Evolutionary conservation across 2,113 vertebrate species (phyloP), one percentile per base, ranked within the genome.

Genomic region (Gadus chalcogrammus): DNA sequence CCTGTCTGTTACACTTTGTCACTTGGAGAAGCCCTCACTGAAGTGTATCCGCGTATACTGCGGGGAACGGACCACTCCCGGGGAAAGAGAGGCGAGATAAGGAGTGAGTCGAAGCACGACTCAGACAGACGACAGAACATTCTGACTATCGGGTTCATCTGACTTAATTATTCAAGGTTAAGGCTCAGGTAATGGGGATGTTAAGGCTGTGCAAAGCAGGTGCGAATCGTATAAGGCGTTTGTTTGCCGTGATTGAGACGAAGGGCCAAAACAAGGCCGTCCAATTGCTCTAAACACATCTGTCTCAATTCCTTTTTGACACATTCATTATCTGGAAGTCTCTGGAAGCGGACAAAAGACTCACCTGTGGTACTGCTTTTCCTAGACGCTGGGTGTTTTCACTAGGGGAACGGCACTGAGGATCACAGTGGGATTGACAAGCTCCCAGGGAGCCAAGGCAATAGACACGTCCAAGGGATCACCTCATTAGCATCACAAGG

Each of bases 401-500:
- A 56, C 69, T 24, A 31, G 76, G 74, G 74, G 9, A 15, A 68
- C 70, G 67, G 74, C 74, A 78, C 72, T 76, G 74, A 77, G 72
- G 75, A 83, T 83, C 73, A 61, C 80, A 75, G 38, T 68, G 65
- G 58, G 71, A 71, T 78, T 83, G 87, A 82, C 83, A 87, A 61
- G 75, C 85, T 73, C 60, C 70, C 42, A 67, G 66, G 55, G 80
- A 73, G 79, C 72, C 13, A 65, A 79, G 85, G 80, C 87, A 68
- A 74, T 65, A 79, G 80, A 80, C 38, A 80, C 65, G 85, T 82
- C 82, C 80, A 80, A 62, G 60, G 77, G 79, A 88, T 87, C 86
- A 80, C 85, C 87, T 90, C 85, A 88, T 88, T 90, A 89, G 79
- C 83, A 88, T 90, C 82, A 69, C 71, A 83, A 73, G 81, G 72